Percentiles rank a stretch among this genome's conserved stretches.
Conservation (phyloP, 2,888 invertebrate species). For the Plagiodera versicolora region DNA sequence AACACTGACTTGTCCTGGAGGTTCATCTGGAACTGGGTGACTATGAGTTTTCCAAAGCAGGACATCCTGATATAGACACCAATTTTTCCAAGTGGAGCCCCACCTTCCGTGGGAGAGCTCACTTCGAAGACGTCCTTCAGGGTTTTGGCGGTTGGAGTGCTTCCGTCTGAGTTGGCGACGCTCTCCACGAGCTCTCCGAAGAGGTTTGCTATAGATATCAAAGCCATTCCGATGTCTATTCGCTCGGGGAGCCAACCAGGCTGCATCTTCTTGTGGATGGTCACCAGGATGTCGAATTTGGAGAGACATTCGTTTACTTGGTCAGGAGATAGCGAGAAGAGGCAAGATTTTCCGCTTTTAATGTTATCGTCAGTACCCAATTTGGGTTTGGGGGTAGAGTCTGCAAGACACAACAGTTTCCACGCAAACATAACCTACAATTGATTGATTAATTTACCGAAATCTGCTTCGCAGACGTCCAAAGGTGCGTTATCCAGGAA, state of each 20-base stretch:
- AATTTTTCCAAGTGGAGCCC: slow-evolving; percentile 61
- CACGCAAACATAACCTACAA: too few relatives aligned
- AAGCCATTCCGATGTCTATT: slow-evolving; percentile 58
- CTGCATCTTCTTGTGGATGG: slow-evolving; percentile 63
- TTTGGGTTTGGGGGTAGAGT: slow-evolving; percentile 49
- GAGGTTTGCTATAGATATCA: slow-evolving; percentile 63
- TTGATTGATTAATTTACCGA: too few relatives aligned
- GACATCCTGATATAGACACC: slow-evolving; percentile 66
- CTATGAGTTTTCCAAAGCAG: slow-evolving; percentile 67
- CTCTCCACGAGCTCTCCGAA: slow-evolving; percentile 62
- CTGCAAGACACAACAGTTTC: too few relatives aligned
- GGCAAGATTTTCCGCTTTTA: slow-evolving; percentile 66
- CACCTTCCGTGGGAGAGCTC: slow-evolving; percentile 51
- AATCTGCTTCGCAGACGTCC: slow-evolving; percentile 66
- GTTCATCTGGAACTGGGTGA: slow-evolving; percentile 67
- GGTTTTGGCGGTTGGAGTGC: slow-evolving; percentile 59
- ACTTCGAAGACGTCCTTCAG: slow-evolving; percentile 65
- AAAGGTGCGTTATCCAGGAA: slow-evolving; percentile 62
- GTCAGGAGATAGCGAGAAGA: slow-evolving; percentile 64
- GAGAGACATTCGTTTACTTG: slow-evolving; percentile 59
- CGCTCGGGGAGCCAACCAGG: slow-evolving; percentile 66
- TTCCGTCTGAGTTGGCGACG: slow-evolving; percentile 44
- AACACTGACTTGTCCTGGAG: slow-evolving; percentile 53
- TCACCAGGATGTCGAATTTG: slow-evolving; percentile 61
- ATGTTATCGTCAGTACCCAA: slow-evolving; percentile 24